Evolutionary conservation across 2,113 vertebrate genomes (phyloP), one percentile per base, ranked within the genome.

Genomic region (Triplophysa dalaica): DNA sequence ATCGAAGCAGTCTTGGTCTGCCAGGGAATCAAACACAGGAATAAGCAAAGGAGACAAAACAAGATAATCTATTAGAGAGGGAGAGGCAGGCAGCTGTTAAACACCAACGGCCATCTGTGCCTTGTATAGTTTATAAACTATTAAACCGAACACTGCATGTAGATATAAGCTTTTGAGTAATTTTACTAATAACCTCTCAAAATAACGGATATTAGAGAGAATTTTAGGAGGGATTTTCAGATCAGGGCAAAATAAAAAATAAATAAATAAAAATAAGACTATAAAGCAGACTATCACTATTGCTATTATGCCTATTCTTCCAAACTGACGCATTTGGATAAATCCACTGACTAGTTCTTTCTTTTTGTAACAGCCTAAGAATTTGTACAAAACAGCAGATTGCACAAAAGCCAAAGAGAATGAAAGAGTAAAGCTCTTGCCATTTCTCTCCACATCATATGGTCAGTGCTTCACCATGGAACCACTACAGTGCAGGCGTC

Each of bases 1-100:
- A 24, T 56, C 58, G 38, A 58, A 65, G 65, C 14, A 58, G 24
- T 26, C 33, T 3, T 62, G 33, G n/a, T 54, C 66, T 45, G 45
- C 26, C 60, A 60, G 38, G 19, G 19, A 48, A 24, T 22, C 41
- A 83, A 75, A 79, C 77, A 56, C 16, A 19, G 26, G 43, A 77
- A 76, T 17, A 19, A 45, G 48, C 33, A 77, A 26, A 50, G 56
- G 38, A n/a, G 75, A 12, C 29, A 48, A 21, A 74, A 52, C 6
- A n/a, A n/a, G 26, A 43, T 48, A 58, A 21, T 66, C 48, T 17
- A 38, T 29, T 45, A 54, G 50, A 54, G 50, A 54, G 24, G n/a
- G 45, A 22, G 19, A 79, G 1, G 24, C 50, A n/a, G 8, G 29
- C 12, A 14, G 70, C 8, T 21, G 73, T 29, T 65, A 50, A 24